Evolutionary conservation across 2,797 vertebrate species (phyloP), one percentile per base, ranked within the genome.

Genomic region (Cuniculus paca): DNA sequence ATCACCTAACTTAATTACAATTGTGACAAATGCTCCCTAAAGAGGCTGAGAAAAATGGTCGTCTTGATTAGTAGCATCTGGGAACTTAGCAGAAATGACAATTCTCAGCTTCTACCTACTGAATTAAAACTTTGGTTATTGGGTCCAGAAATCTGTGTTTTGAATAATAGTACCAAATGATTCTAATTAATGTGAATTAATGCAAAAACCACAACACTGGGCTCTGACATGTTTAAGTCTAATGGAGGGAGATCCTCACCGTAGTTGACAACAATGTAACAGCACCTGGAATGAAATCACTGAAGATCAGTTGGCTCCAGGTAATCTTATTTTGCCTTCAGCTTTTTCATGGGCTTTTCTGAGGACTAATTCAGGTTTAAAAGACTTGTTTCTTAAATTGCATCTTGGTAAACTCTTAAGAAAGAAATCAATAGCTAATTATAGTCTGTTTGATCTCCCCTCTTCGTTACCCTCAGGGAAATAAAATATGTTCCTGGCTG

Each of bases 391-490:
- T 96, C 95, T 94, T 83, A 88, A 95, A 95, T 77, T 79, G 77
- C 87, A 90, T 89, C 89, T 97, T 90, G 72, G 86, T 97, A 89
- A 97, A 96, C 91, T 93, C 63, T 78, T 95, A 89, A 95, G 92
- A 92, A 96, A 97, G 50, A 96, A 97, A 95, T 94, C 95, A 96
- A 97, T 96, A 96, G 77, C 86, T 97, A 97, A 96, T 96, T 97
- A 97, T 56, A 90, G 79, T 79, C 87, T 92, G n/a, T 95, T 95
- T 95, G 86, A 94, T 95, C 92, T 96, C 58, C 34, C 80, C 20
- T 96, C 74, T 79, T 81, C 61, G 36, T 77, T 84, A 90, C 22
- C 65, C 19, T 77, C 34, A 48, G 65, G 77, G 74, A 88, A 82
- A 88, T 80, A 58, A 72, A 84, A 68, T 79, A 70, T 17, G 68